phyloP scores from a whole-genome alignment of 1,140 invertebrate species.

The Phymorhynchus buccinoides region DNA sequence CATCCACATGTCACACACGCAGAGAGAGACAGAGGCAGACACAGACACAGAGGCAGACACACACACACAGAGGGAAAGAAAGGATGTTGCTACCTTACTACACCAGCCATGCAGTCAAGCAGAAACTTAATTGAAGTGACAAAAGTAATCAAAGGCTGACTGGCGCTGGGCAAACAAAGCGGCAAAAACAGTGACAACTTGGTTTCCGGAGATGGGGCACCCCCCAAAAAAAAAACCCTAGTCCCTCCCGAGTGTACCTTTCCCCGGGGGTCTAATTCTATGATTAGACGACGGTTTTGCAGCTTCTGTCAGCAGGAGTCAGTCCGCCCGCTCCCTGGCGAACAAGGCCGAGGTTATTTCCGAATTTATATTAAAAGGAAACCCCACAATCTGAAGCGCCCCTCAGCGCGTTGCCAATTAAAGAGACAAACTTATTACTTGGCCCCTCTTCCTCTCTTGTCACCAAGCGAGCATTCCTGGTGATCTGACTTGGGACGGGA shows the following conservation, averaged over 20 bases:
- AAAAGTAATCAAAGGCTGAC: neutral
- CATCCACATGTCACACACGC: no score
- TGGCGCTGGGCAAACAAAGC: slow-evolving; percentile 13
- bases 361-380: slow-evolving; percentile 39
- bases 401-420: slow-evolving; percentile 31
- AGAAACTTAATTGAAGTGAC: neutral
- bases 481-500: neutral
- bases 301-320: slow-evolving; percentile 10
- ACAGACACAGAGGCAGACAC: no score
- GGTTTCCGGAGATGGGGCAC: slow-evolving; percentile 15
- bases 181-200: slow-evolving; percentile 21
- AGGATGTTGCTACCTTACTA: no score
- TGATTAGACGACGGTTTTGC: slow-evolving; percentile 33
- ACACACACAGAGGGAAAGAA: no score
- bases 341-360: slow-evolving; percentile 23
- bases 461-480: slow-evolving; percentile 3
- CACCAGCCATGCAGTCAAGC: neutral
- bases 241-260: slow-evolving; percentile 16
- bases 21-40: no score
- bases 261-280: slow-evolving; percentile 26
- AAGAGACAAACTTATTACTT: slow-evolving; percentile 33
- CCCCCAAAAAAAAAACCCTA: neutral
- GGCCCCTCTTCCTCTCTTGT: neutral
- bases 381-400: slow-evolving; percentile 20
- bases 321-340: neutral